Percentiles rank a stretch among this genome's conserved stretches.
These are phyloP conservation scores for Telmatherina bonti DNA, from an alignment of 2,797 vertebrate genomes.

Conservation along the genomic window DNA sequence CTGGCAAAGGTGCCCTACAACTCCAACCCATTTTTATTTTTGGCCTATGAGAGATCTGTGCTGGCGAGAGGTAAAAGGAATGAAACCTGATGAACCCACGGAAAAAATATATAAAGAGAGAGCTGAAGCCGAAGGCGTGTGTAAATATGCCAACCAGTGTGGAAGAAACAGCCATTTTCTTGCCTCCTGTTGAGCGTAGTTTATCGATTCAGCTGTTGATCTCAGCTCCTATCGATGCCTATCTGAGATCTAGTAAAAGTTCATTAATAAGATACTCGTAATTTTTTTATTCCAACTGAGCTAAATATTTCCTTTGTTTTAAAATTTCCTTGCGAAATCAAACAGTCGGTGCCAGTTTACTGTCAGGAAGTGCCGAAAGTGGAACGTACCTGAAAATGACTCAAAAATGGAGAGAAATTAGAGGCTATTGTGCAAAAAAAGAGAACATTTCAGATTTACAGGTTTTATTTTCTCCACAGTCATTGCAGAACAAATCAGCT, in stretches of 20 bases:
- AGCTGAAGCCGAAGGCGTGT: conserved; percentile 11
- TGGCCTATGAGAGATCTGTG: conserved; percentile 62
- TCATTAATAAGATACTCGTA: neutral
- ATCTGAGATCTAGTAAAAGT: neutral
- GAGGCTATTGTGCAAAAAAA: neutral
- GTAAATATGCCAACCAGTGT: conserved; percentile 16
- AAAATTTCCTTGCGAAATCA: neutral
- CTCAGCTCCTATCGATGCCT: neutral
- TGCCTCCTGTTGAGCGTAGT: conserved; percentile 8
- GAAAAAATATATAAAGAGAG: neutral
- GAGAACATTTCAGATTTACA: too few species aligned
- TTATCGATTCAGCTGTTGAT: conserved; percentile 5
- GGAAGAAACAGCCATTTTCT: neutral
- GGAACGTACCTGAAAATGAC: neutral
- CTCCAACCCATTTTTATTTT: conserved; percentile 70
- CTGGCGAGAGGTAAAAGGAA: conserved; percentile 56
- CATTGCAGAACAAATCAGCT: too few species aligned
- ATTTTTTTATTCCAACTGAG: neutral
- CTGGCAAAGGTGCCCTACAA: conserved; percentile 57
- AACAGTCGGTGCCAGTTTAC: neutral
- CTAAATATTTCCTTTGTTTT: neutral
- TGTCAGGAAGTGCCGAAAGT: neutral
- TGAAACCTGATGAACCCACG: conserved; percentile 65
- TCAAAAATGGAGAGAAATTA: neutral
- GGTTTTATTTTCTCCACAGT: neutral